phyloP scores from a whole-genome alignment of 2,797 vertebrate species.

The Cossypha heuglini region DNA sequence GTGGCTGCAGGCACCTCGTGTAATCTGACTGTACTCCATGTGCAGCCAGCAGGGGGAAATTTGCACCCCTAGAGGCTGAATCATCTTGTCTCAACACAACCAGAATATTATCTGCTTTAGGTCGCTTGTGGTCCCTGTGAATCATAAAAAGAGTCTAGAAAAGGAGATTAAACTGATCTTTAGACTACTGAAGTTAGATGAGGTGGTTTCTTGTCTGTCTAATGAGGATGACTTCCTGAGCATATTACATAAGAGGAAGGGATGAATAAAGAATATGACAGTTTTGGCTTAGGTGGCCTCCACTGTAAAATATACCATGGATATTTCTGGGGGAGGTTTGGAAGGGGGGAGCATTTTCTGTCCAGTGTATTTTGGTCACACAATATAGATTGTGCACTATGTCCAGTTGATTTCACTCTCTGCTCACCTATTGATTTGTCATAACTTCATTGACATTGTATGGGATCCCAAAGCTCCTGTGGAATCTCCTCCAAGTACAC shows the following conservation, averaged over 20 bases:
- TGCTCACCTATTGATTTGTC: background rate
- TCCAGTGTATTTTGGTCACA: background rate
- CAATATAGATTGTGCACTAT: background rate
- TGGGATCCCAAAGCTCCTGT: constrained; percentile 19
- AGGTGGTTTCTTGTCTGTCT: background rate
- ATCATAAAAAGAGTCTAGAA: background rate
- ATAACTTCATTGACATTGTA: constrained; percentile 35
- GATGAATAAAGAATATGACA: background rate
- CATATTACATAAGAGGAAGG: background rate
- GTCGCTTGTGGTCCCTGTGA: background rate
- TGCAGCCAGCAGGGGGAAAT: background rate
- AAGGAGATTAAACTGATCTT: background rate
- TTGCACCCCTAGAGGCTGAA: background rate
- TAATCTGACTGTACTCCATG: background rate
- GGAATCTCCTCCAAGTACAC: constrained; percentile 30
- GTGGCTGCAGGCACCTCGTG: background rate
- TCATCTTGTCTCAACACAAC: background rate
- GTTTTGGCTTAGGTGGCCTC: background rate
- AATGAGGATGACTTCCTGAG: background rate
- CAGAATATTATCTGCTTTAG: background rate
- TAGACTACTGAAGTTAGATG: background rate
- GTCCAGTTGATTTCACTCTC: background rate
- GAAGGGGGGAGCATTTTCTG: background rate
- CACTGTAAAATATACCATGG: background rate
- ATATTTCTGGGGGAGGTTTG: background rate